Conservation (phyloP, 2,888 invertebrate species). For the Siphlonurus alternatus region DNA sequence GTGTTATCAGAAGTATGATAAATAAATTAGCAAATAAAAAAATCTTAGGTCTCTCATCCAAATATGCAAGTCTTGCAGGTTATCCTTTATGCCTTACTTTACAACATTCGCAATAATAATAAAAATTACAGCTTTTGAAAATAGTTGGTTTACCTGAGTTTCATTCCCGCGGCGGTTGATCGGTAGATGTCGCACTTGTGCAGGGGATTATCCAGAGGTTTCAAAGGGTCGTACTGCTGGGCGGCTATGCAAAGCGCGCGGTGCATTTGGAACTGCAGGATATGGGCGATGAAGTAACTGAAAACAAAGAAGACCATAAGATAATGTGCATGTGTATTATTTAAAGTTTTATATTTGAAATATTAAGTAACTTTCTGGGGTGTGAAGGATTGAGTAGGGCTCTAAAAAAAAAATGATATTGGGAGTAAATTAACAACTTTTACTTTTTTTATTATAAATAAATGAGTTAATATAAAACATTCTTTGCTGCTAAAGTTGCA, state of each 20-base stretch:
- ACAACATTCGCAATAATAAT: too few relatives aligned
- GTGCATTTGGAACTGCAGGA: constrained; percentile 62
- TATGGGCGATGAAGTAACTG: constrained; percentile 35
- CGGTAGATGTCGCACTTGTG: constrained; percentile 31
- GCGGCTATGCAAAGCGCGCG: constrained; percentile 45
- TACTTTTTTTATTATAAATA: too few relatives aligned
- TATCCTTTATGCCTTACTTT: too few relatives aligned
- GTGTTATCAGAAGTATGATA: not conserved
- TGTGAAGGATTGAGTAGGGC: too few relatives aligned
- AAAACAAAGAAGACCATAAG: constrained; percentile 15
- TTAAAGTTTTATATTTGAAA: not conserved
- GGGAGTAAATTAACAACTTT: too few relatives aligned
- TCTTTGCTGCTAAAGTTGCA: too few relatives aligned
- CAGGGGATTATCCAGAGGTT: constrained; percentile 20
- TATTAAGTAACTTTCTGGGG: too few relatives aligned
- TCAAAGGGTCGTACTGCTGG: constrained; percentile 21
- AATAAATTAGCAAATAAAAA: not conserved
- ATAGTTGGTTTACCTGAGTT: constrained; percentile 9
- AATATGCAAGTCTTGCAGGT: too few relatives aligned
- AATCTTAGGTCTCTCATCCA: not conserved
- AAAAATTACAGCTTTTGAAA: too few relatives aligned
- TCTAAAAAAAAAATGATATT: too few relatives aligned
- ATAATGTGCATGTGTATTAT: not conserved
- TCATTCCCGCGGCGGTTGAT: constrained; percentile 19
- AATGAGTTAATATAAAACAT: too few relatives aligned